These are phyloP conservation scores for Allophyes oxyacanthae DNA, from an alignment of 2,888 invertebrate species.

Conservation along the genomic window DNA sequence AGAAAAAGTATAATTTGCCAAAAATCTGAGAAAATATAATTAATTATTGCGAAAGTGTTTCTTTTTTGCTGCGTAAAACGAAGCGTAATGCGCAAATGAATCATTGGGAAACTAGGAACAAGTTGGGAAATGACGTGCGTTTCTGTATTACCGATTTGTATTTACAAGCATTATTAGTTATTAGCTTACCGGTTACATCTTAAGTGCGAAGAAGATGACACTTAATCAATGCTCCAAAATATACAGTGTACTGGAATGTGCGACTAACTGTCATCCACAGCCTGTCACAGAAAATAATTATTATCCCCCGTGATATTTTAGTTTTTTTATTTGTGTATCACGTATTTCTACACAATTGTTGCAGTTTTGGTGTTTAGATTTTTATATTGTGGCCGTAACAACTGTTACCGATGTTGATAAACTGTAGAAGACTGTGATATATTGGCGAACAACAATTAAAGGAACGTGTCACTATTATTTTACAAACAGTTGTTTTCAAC, in stretches of 20 bases:
- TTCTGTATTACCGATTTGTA: conserved; percentile 6
- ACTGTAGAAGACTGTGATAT: conserved; percentile 66
- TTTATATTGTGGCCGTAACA: conserved; percentile 67
- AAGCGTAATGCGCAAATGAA: conserved; percentile 76
- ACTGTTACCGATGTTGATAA: conserved; percentile 74
- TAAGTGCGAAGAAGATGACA: conserved; percentile 29
- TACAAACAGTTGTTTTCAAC: conserved; percentile 81
- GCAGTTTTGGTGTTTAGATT: conserved; percentile 78
- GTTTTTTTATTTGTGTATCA: conserved; percentile 86
- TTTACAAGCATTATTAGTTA: conserved; percentile 27
- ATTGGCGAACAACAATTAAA: conserved; percentile 72
- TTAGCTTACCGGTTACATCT: not conserved
- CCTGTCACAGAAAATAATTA: conserved; percentile 71
- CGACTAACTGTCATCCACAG: conserved; percentile 51
- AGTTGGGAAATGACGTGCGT: conserved; percentile 47
- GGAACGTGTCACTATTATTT: conserved; percentile 85
- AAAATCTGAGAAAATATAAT: no score
- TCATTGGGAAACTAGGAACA: no score
- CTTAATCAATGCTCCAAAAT: conserved; percentile 24
- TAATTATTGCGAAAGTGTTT: not conserved
- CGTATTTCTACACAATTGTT: conserved; percentile 74
- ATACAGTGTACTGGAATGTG: conserved; percentile 28
- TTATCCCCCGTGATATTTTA: conserved; percentile 82
- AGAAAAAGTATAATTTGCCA: no score
- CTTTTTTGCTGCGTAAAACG: conserved; percentile 60